Base-by-base conservation (phyloP, 2,888 invertebrate genomes). In the Metalampra italica region DNA sequence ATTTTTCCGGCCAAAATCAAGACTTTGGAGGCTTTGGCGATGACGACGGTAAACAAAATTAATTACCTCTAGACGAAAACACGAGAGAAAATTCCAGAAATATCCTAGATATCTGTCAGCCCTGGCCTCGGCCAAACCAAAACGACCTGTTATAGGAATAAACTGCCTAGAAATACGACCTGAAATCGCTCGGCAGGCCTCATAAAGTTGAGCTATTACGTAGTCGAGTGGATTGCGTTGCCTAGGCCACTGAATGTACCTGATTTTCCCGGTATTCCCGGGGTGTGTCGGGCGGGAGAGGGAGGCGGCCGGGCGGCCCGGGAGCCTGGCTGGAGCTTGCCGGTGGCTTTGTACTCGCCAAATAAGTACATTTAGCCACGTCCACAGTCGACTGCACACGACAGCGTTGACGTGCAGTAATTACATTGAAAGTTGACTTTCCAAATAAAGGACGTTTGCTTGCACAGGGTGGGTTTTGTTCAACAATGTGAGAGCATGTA, bases 361-460 rank as follows among this genome's bases (percentile, higher is more conserved):
- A 65, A 66, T 64, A 63, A 66, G 64, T 60, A 65, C 62, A 63
- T 60, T 63, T 60, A 58, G 62, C 60, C 59, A 57, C 60, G 64
- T 59, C n/a, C n/a, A n/a, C 36, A 9, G 36, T 11, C 52, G 59
- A 56, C 53, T 69, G 69, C 65, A 57, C 59, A 56, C 60, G 66
- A 39, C 66, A 68, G 62, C 60, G 59, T 51, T 64, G 68, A 68
- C 67, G 66, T 62, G 63, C 57, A 57, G 66, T 72, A 70, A 70
- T 71, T 72, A n/a, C 36, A 36, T 36, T n/a, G 11, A 36, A 36
- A 36, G 36, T 36, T n/a, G 36, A 32, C 36, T 36, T 36, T 36
- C 22, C 22, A 22, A 22, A 22, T 22, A 22, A 22, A 22, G 22
- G 22, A 22, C 22, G 2, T 3, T 22, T 22, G 22, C 5, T 5